Percentiles rank a stretch among this genome's conserved stretches.
Conservation (phyloP, 2,797 vertebrate genomes). For the Euthynnus affinis region DNA sequence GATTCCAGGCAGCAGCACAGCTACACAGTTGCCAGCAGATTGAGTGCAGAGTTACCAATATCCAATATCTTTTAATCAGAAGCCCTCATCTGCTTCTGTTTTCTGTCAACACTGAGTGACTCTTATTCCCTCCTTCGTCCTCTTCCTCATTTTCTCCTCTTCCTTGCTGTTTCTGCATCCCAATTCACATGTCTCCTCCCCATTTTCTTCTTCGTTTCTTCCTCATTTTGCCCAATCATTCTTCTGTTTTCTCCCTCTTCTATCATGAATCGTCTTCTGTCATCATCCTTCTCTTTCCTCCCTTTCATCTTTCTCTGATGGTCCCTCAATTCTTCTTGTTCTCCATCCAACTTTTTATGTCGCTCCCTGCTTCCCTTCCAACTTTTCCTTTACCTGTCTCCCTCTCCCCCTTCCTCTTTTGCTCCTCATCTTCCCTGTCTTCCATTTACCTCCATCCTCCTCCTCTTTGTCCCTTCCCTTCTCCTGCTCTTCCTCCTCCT, state of each 20-base stretch:
- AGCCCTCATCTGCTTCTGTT: conserved; percentile 62
- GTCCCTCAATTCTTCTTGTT: conserved; percentile 11
- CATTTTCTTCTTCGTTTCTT: neutral
- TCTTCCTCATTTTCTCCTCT: conserved; percentile 29
- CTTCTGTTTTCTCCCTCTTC: neutral
- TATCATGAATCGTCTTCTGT: neutral
- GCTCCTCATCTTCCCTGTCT: too few relatives aligned
- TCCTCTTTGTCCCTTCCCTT: conserved; percentile 1
- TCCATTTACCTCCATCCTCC: conserved; percentile 35
- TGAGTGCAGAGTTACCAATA: conserved; percentile 70
- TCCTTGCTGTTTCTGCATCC: conserved; percentile 34
- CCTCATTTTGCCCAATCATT: neutral
- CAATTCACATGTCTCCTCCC: neutral
- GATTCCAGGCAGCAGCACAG: conserved; percentile 61
- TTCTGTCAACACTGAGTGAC: conserved; percentile 71
- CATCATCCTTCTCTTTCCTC: neutral
- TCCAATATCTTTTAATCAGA: conserved; percentile 79
- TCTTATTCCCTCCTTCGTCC: conserved; percentile 47
- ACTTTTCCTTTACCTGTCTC: neutral
- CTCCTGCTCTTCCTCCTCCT: conserved; percentile 30
- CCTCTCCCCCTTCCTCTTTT: neutral
- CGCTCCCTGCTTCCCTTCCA: neutral
- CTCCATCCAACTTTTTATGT: neutral
- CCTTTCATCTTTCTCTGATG: conserved; percentile 19
- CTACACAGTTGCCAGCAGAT: conserved; percentile 56